phyloP scores from a whole-genome alignment of 2,113 vertebrate species.

The Rhinopomastus cyanomelas region DNA sequence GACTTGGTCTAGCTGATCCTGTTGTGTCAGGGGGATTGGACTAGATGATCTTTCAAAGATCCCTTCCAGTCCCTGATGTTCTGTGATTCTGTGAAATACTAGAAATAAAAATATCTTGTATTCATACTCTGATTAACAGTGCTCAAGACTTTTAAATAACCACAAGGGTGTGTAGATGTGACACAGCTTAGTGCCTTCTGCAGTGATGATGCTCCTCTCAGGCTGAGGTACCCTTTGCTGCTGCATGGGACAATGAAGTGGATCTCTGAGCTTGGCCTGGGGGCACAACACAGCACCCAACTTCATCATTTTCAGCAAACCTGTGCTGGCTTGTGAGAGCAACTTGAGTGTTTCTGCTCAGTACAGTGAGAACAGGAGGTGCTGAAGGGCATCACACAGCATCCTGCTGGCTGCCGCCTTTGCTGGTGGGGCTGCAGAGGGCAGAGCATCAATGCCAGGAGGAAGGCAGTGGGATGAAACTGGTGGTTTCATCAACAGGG shows the following conservation, averaged over 20 bases:
- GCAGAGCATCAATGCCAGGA: not conserved
- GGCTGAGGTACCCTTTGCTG: fast-evolving
- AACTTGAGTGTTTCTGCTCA: fast-evolving
- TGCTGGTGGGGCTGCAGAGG: not conserved
- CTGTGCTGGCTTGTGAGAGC: not conserved
- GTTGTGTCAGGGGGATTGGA: too few species aligned
- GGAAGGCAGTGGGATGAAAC: not conserved
- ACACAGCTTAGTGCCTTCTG: not conserved
- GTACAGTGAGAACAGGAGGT: not conserved
- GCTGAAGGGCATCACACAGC: not conserved
- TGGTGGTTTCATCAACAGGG: not conserved
- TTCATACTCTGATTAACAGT: not conserved
- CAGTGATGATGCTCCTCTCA: not conserved
- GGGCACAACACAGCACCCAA: not conserved
- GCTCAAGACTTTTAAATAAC: not conserved
- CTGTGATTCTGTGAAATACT: too few species aligned
- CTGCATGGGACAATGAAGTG: not conserved
- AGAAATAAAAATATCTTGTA: not conserved
- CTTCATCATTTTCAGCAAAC: not conserved
- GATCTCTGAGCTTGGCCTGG: not conserved
- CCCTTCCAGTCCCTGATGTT: too few species aligned
- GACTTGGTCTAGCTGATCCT: too few species aligned
- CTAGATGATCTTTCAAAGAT: too few species aligned
- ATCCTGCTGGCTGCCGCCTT: not conserved
- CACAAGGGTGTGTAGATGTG: not conserved